phyloP scores from a whole-genome alignment of 2,888 invertebrate species.

The Embidobia sp. region DNA sequence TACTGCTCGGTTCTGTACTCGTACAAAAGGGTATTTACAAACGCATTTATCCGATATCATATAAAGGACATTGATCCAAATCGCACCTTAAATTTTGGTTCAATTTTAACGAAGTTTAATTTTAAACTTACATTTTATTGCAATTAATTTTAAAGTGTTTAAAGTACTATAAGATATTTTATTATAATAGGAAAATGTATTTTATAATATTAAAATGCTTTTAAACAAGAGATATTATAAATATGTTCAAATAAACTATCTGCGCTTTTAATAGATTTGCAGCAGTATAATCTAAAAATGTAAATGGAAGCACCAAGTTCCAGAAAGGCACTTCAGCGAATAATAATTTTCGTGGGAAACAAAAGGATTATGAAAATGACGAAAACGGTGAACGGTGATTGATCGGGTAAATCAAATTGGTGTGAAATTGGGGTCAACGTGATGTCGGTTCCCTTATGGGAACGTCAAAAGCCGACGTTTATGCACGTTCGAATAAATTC shows the following conservation, averaged over 20 bases:
- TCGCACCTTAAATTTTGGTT: slow-evolving; percentile 35
- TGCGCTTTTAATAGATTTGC: no score
- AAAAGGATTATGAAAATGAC: background rate
- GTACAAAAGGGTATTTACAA: slow-evolving; percentile 53
- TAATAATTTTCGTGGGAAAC: slow-evolving; percentile 12
- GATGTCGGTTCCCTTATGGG: slow-evolving; percentile 25
- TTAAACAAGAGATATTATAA: no score
- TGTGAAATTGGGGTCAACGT: slow-evolving; percentile 51
- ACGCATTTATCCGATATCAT: slow-evolving; percentile 41
- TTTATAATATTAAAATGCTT: no score
- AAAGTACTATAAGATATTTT: background rate
- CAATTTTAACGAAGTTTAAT: background rate
- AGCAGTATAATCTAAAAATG: background rate
- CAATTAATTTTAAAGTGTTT: background rate
- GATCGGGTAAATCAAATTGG: slow-evolving; percentile 45
- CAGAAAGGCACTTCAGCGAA: background rate
- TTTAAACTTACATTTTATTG: background rate
- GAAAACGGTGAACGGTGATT: slow-evolving; percentile 10
- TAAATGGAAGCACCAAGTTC: background rate
- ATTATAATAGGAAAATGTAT: no score
- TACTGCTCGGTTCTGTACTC: slow-evolving; percentile 22
- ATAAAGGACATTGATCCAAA: slow-evolving; percentile 48
- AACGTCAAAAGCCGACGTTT: slow-evolving; percentile 33
- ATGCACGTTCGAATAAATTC: no score
- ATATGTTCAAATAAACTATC: no score